Percentiles rank a stretch among this genome's conserved stretches.
Conservation (phyloP, 2,888 invertebrate species). For the Coremacera marginata region DNA sequence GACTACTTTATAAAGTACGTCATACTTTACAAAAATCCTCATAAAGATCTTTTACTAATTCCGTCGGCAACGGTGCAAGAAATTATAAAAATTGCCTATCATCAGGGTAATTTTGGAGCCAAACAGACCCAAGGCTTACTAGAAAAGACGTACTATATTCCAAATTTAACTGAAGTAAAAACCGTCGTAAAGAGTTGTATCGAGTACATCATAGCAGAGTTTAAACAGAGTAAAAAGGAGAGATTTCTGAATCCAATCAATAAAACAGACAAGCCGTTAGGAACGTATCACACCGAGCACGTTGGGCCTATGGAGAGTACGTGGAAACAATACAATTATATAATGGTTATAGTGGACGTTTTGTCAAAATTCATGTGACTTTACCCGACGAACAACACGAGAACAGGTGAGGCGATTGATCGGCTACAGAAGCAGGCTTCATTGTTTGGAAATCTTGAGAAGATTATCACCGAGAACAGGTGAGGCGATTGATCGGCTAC, state of each 20-base stretch:
- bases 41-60: constrained; percentile 53
- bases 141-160: constrained; percentile 54
- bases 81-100: constrained; percentile 59
- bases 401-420: no score
- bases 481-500: not conserved
- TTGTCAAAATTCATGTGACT: no score
- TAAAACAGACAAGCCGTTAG: no score
- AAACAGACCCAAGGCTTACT: no score
- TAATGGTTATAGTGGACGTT: no score
- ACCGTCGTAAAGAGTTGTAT: constrained; percentile 40
- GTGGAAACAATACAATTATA: no score
- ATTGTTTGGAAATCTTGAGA: constrained; percentile 14
- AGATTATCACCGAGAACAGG: constrained; percentile 1
- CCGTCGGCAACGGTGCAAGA: constrained; percentile 58
- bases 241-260: no score
- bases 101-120: constrained; percentile 61
- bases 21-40: constrained; percentile 41
- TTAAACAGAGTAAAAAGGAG: constrained; percentile 33
- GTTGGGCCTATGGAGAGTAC: no score
- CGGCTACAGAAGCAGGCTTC: no score
- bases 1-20: constrained; percentile 43
- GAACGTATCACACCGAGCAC: no score
- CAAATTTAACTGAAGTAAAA: constrained; percentile 20
- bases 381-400: no score
- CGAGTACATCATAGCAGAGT: constrained; percentile 42